Evolutionary conservation across 2,888 invertebrate species (phyloP), one percentile per base, ranked within the genome.

Genomic region (Anthophora plumipes): DNA sequence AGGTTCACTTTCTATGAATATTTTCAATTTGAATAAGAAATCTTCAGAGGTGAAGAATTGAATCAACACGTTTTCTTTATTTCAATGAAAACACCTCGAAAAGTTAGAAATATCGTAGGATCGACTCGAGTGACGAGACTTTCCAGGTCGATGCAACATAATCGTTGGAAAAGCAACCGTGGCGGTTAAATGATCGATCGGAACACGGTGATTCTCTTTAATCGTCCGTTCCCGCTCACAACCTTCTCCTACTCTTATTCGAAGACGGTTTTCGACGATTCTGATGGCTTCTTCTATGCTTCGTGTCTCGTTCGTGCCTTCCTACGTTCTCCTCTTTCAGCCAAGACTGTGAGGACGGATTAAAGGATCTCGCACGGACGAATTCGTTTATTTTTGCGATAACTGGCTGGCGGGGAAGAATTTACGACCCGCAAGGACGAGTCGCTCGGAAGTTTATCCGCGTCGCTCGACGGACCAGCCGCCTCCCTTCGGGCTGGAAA

Each of bases 181-280:
- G 72, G 63, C 41, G 66, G 74, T 71, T 82, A 85, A 89, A 88
- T 88, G 89, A 89, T 90, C 91, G 91, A 89, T 90, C 84, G 87
- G 74, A 82, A 81, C 83, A 83, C 86, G 89, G 88, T 87, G 88
- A 90, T 85, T 90, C 90, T 90, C 89, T 87, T 91, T 89, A 90
- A 89, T 89, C 89, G 89, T 88, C 80, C 87, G 83, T 82, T 88
- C 89, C 91, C 89, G 87, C 77, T 72, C 61, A 72, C 70, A 63
- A 63, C 43, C 63, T 74, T 54, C 48, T 64, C 74, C 80, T 31
- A 72, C 74, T 57, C 57, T 63, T 82, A 82, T 88, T 81, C 72
- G 75, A 14, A 84, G 85, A 77, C 82, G 86, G 83, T 85, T 89
- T 71, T 82, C 83, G 78, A 73, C 85, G 74, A 79, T 86, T 83